Percentiles rank a stretch among this genome's conserved stretches.
These are phyloP conservation scores for Cylindroiulus punctatus DNA, from an alignment of 2,888 invertebrate species.

Conservation along the genomic window DNA sequence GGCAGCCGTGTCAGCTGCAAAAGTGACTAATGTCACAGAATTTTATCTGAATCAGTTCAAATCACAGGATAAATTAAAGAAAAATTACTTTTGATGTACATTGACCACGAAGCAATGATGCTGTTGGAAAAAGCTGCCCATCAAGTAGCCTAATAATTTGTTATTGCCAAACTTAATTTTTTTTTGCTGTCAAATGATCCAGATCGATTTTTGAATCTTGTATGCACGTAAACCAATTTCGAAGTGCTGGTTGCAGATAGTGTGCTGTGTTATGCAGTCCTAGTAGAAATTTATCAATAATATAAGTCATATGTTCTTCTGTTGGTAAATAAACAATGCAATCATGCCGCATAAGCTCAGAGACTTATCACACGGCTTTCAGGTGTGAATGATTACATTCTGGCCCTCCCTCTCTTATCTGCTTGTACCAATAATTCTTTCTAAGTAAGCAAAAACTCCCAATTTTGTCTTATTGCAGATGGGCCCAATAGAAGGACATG, in stretches of 20 bases:
- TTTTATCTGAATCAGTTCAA: neutral
- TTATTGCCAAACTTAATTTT: no score
- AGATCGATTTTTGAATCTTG: no score
- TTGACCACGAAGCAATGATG: no score
- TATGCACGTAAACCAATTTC: no score
- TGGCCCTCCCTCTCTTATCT: neutral
- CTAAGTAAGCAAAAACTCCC: neutral
- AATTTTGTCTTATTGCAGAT: neutral
- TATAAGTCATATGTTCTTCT: neutral
- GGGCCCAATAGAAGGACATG: slow-evolving; percentile 53
- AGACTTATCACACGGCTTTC: neutral
- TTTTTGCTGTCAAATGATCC: no score
- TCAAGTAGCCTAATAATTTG: no score
- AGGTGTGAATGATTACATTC: neutral
- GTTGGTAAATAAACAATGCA: neutral
- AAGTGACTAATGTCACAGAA: neutral
- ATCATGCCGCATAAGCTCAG: neutral
- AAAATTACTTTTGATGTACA: no score
- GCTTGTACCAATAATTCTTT: neutral
- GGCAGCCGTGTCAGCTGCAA: neutral
- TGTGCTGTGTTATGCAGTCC: neutral
- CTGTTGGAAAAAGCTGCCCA: no score
- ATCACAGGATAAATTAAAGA: neutral
- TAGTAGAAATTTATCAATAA: neutral
- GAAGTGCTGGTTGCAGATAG: no score